Base-by-base conservation (phyloP, 2,797 vertebrate genomes). In the Clamator glandarius region DNA sequence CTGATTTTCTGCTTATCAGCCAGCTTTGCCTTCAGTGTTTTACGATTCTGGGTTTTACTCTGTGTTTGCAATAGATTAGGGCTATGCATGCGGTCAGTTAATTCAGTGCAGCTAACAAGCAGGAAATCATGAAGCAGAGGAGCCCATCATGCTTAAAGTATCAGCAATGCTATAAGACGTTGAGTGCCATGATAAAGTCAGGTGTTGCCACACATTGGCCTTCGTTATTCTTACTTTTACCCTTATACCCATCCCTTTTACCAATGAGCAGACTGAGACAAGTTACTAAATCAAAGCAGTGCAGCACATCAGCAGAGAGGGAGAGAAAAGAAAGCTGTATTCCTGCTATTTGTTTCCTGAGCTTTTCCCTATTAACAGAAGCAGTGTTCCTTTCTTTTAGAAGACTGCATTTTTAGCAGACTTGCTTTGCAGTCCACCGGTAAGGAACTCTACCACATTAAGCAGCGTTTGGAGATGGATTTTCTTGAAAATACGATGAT, bases 1-100 rank as follows among this genome's bases (percentile, higher is more conserved):
- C 66, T 41, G 80, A 82, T 84, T 93, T 92, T 69, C 93, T 69
- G 52, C 52, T 91, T 84, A 82, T 63, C 70, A 91, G 77, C 42
- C 77, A 76, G 42, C 11, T 84, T 84, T 76, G 51, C 58, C 41
- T 88, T 81, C 63, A 10, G 66, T 28, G 15, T 26, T 91, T 75
- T 46, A 58, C 92, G 66, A 81, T 39, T 75, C 78, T 3, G 5
- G 12, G 19, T 72, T 62, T 84, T 57, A 64, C 39, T 67, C 80
- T 18, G 36, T 52, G 74, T 69, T 88, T 78, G 80, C 77, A 41
- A 36, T 8, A 90, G 73, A 78, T 90, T 73, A 86, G 66, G 57
- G 77, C 55, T 29, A 69, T 1, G 9, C 51, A 12, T 5, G 20
- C 20, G 80, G 63, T 46, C 66, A 81, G 46, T 41, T 58, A 42